Base-by-base conservation (phyloP, 2,113 vertebrate genomes). In the Lagopus leucura region DNA sequence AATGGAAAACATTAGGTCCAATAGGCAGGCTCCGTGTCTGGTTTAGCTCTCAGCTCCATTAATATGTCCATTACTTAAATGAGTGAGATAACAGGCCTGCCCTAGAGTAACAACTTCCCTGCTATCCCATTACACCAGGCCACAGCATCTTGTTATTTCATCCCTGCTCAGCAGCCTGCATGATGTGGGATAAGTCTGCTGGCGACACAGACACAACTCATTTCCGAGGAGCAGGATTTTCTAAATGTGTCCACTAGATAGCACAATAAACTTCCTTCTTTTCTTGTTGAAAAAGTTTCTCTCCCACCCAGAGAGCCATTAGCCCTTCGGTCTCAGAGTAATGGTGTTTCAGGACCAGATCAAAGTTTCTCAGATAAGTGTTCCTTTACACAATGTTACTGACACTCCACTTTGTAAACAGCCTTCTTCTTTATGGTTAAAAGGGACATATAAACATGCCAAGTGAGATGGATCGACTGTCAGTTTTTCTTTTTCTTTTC, bases 331-430 rank as follows among this genome's bases (percentile, higher is more conserved):
- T 45, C 91, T 82, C 84, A 97, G 94, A 96, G 91, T 97, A 94
- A 97, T 94, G 95, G 94, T 55, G 82, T 92, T 95, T 97, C 94
- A 73, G 94, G 60, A 94, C 73, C 93, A 98, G 97, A 98, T 97
- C 97, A 97, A 97, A 98, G 97, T 90, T 96, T 94, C 86, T 70
- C 91, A 94, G 97, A 97, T 96, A 97, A 97, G 97, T 93, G 95
- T 92, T 96, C 94, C 77, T 94, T 95, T 94, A 97, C 95, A 96
- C 96, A 97, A 85, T 95, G 96, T 97, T 98, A 97, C 97, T 30
- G 78, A 97, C 98, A 98, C 97, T 97, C 97, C 6, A 52, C 95
- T 97, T 95, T 96, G 97, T 97, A 98, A 98, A 98, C 96, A 96
- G 91, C 65, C 86, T 90, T 83, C 88, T 95, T 95, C 95, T 96